Conservation (phyloP, 2,888 invertebrate species). For the Bugulina stolonifera region DNA sequence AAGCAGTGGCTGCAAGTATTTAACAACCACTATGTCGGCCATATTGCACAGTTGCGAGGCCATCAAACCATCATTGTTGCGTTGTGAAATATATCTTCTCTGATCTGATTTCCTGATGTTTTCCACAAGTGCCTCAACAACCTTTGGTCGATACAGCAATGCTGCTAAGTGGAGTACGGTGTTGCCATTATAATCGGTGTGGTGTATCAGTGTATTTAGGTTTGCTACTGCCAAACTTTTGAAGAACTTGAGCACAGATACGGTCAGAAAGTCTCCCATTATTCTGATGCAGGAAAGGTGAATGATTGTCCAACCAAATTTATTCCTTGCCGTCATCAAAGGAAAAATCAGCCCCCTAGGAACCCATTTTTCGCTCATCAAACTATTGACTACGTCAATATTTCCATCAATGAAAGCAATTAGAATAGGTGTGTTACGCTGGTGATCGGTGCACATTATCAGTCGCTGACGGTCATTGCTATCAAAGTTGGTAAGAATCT, state of each 20-base stretch:
- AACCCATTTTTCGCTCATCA: conserved; percentile 16
- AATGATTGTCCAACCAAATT: conserved; percentile 9
- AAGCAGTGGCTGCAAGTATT: conserved; percentile 9
- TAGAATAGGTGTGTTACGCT: conserved; percentile 15
- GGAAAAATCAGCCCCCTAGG: conserved; percentile 9
- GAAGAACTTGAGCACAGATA: conserved; percentile 13
- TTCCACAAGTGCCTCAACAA: not conserved
- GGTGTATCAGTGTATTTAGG: not conserved
- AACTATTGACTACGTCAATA: not conserved
- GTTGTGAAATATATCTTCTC: not conserved
- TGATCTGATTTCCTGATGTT: not conserved
- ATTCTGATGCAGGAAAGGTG: conserved; percentile 14
- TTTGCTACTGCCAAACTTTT: not conserved
- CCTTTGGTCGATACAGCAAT: conserved; percentile 11
- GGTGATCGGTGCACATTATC: not conserved
- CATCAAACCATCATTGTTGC: conserved; percentile 12
- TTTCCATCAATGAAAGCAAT: conserved; percentile 15
- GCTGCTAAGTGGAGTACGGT: conserved; percentile 17
- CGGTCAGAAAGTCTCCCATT: not conserved
- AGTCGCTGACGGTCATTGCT: not conserved
- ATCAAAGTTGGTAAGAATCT: not conserved
- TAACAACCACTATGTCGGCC: not conserved
- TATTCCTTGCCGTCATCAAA: not conserved
- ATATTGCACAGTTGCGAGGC: conserved; percentile 25
- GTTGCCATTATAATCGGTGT: conserved; percentile 18